Conservation (phyloP, 2,888 invertebrate species). For the Catocala fraxini region DNA sequence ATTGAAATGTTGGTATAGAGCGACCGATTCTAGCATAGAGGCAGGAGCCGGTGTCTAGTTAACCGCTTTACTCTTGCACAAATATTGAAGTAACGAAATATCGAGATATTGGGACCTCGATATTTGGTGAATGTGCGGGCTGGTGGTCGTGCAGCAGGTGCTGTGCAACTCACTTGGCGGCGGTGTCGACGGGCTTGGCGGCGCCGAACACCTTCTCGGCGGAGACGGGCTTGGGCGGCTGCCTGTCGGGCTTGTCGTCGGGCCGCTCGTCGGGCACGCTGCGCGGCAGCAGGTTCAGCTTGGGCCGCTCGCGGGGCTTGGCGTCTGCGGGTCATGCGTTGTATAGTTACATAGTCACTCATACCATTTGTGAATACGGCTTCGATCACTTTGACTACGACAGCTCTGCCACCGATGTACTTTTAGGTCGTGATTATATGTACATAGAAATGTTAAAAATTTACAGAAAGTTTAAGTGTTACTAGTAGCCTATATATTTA, state of each 20-base stretch:
- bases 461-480: no score
- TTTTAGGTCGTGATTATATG: no score
- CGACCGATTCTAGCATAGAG: constrained; percentile 46
- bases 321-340: constrained; percentile 56
- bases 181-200: constrained; percentile 98
- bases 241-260: constrained; percentile 68
- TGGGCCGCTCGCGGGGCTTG: constrained; percentile 91
- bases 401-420: no score
- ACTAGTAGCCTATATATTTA: constrained; percentile 24
- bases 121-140: constrained; percentile 65
- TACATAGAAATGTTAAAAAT: no score
- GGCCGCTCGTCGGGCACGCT: constrained; percentile 90
- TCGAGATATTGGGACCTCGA: constrained; percentile 52
- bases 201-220: constrained; percentile 96
- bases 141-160: no score
- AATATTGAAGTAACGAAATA: constrained; percentile 34
- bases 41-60: constrained; percentile 54
- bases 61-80: constrained; percentile 53
- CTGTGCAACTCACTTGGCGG: constrained; percentile 87
- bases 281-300: constrained; percentile 93
- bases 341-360: no score
- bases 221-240: constrained; percentile 83
- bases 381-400: no score
- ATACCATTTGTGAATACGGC: no score
- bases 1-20: constrained; percentile 49